Percentiles rank a stretch among this genome's conserved stretches.
phyloP scores from a whole-genome alignment of 2,797 vertebrate genomes.

The Glyptemys insculpta region DNA sequence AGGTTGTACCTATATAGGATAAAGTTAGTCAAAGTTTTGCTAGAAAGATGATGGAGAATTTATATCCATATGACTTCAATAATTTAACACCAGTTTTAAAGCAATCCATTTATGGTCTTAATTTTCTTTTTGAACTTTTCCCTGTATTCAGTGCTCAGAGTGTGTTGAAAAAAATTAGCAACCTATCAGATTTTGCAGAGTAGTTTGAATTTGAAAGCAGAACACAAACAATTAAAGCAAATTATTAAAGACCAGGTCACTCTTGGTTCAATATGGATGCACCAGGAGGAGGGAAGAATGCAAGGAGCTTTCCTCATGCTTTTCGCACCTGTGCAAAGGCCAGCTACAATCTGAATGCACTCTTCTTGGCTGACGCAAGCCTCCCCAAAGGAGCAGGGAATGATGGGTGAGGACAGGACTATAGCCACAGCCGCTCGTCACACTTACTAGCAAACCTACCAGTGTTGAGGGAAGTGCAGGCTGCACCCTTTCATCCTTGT shows the following conservation, averaged over 20 bases:
- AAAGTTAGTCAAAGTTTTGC: not conserved
- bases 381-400: not conserved
- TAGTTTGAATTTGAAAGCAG: not conserved
- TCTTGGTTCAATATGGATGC: not conserved
- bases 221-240: not conserved
- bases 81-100: not conserved
- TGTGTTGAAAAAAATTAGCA: not conserved
- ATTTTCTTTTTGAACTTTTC: not conserved
- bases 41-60: not conserved
- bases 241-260: not conserved
- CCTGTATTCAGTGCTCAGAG: not conserved
- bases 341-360: not conserved
- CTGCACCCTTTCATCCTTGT: not conserved
- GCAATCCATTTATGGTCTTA: not conserved
- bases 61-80: not conserved
- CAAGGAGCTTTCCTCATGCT: too few species aligned
- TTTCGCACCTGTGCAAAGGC: not conserved
- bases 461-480: not conserved
- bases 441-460: not conserved
- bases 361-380: not conserved
- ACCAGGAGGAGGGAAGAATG: not conserved
- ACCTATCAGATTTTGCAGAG: not conserved
- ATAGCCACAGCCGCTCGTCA: not conserved
- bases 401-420: not conserved
- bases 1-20: not conserved